Percentiles rank a stretch among this genome's conserved stretches.
These are phyloP conservation scores for Drosophila prolongata DNA, from an alignment of 2,888 invertebrate genomes.

Conservation along the genomic window DNA sequence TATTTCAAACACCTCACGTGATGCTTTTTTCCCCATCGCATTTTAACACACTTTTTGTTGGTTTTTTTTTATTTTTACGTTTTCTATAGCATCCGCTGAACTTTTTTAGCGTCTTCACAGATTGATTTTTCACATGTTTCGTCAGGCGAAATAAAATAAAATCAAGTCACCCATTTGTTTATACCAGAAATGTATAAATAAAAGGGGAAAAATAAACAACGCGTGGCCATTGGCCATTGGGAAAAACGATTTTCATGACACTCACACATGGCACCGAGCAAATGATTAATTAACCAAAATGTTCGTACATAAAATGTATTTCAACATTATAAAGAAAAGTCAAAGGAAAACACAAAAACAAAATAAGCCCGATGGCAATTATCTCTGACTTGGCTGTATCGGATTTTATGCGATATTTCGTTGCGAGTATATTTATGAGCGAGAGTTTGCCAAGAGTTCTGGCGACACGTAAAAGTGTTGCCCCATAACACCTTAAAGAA, in stretches of 20 bases:
- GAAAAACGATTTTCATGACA: conserved; percentile 32
- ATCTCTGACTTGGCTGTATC: conserved; percentile 25
- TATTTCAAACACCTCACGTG: conserved; percentile 31
- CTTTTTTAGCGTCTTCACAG: conserved; percentile 50
- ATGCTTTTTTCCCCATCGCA: conserved; percentile 14
- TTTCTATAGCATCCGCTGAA: conserved; percentile 20
- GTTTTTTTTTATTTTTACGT: conserved; percentile 6
- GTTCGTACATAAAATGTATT: conserved; percentile 6
- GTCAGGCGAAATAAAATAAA: conserved; percentile 48
- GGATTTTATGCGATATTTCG: conserved; percentile 10
- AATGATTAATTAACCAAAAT: conserved; percentile 44
- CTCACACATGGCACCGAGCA: conserved; percentile 13
- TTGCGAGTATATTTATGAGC: conserved; percentile 19
- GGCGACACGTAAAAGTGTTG: conserved; percentile 37
- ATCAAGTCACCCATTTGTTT: conserved; percentile 55
- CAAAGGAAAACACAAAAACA: conserved; percentile 9
- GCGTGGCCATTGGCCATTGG: conserved; percentile 37
- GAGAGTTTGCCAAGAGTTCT: conserved; percentile 43
- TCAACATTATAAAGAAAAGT: conserved; percentile 1
- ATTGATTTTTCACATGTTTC: conserved; percentile 69
- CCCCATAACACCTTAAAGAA: conserved; percentile 26
- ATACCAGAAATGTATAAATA: conserved; percentile 34
- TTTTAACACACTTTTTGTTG: conserved; percentile 37
- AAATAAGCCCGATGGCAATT: conserved; percentile 14
- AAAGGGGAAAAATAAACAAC: conserved; percentile 21